Conservation (phyloP, 2,797 vertebrate species). For the Typhlichthys subterraneus region DNA sequence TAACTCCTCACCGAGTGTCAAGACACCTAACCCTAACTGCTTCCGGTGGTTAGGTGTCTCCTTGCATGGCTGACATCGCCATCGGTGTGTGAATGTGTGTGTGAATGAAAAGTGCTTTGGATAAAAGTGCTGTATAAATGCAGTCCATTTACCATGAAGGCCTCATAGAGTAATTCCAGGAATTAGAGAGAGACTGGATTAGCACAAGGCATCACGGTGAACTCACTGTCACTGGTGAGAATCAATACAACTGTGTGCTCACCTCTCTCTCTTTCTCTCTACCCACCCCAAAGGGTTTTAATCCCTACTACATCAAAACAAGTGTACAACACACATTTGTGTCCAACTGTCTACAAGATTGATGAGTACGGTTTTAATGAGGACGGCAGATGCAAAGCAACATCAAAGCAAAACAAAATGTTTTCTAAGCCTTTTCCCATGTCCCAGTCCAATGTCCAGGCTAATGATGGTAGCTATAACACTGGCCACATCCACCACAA, state of each 20-base stretch:
- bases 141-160: too few relatives aligned
- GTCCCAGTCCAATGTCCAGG: constrained; percentile 25
- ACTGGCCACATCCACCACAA: constrained; percentile 51
- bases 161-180: constrained; percentile 48
- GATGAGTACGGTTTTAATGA: neutral
- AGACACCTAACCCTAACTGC: too few relatives aligned
- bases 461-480: constrained; percentile 24
- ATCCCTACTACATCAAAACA: constrained; percentile 39
- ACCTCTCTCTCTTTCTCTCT: constrained; percentile 7
- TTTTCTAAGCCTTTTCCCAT: constrained; percentile 52
- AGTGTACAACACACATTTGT: constrained; percentile 17
- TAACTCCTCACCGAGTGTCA: too few relatives aligned
- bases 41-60: too few relatives aligned
- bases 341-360: neutral
- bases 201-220: too few relatives aligned
- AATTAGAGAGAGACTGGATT: constrained; percentile 25
- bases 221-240: constrained; percentile 22
- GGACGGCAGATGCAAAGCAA: constrained; percentile 23
- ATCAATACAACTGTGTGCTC: constrained; percentile 38
- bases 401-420: constrained; percentile 61
- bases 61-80: too few relatives aligned
- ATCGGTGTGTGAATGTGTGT: too few relatives aligned
- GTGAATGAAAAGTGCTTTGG: too few relatives aligned
- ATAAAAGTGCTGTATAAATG: too few relatives aligned
- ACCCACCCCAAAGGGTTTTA: constrained; percentile 22